phyloP scores from a whole-genome alignment of 2,797 vertebrate genomes.

The Coilia nasus region DNA sequence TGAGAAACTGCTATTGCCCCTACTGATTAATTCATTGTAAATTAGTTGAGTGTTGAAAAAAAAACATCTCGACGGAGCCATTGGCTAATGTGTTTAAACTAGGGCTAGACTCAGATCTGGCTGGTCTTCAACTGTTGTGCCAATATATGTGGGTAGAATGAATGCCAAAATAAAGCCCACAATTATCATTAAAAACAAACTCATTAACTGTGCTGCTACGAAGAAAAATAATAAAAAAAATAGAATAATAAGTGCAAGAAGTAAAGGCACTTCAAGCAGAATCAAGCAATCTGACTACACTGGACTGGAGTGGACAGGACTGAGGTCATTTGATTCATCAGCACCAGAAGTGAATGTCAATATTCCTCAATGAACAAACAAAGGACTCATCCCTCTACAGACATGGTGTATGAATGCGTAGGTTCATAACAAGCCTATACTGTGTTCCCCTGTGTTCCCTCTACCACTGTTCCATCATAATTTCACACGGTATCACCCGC shows the following conservation, averaged over 20 bases:
- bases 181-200: constrained; percentile 57
- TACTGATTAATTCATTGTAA: background rate
- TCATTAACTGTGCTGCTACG: constrained; percentile 39
- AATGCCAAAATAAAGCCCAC: constrained; percentile 53
- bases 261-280: background rate
- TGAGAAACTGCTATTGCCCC: background rate
- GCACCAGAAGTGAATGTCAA: background rate
- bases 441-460: no score
- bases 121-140: background rate
- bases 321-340: background rate
- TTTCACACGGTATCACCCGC: no score
- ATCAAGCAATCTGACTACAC: background rate
- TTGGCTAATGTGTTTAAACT: background rate
- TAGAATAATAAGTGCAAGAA: background rate
- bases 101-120: background rate
- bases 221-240: background rate
- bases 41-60: background rate
- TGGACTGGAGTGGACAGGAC: background rate
- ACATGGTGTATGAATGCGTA: background rate
- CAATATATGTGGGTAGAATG: constrained; percentile 1
- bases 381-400: background rate
- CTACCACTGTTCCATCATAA: no score
- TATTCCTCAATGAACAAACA: background rate
- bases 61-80: background rate
- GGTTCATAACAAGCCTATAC: background rate